Base-by-base conservation (phyloP, 2,113 vertebrate genomes). In the Phasianus colchicus region DNA sequence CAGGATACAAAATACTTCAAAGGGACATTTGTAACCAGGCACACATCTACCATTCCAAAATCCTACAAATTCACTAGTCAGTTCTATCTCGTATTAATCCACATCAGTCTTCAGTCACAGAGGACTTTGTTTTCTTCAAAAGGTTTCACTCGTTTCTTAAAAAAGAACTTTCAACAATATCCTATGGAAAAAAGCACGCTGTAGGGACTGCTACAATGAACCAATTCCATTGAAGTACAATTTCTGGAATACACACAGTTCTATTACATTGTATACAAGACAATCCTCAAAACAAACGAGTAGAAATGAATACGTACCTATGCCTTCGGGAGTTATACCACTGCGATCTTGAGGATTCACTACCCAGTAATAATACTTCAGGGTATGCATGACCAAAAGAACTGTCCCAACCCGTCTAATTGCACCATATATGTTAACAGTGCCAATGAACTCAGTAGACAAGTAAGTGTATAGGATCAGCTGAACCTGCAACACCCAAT, bases 291-390 rank as follows among this genome's bases (percentile, higher is more conserved):
- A 89, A 42, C 6, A 60, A 64, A 19, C 3, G 38, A 67, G 16
- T 10, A 81, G 5, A 92, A 90, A 20, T 47, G 2, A 54, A 47
- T 9, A 73, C 98, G 97, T 97, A 99, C 99, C 99, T 19, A 98
- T 43, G 50, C 99, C 99, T 97, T 99, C 99, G 60, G 99, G 99
- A 32, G 97, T 84, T 70, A 99, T 98, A 42, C 99, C 99, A 70
- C 99, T 99, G 91, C 99, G 98, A 97, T 99, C 98, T 94, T 99
- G 98, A 60, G 99, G 99, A 97, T 99, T 99, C 93, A 98, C 96
- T 25, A 99, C 98, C 99, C 99, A 99, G 96, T 99, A 99, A 96
- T 98, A 99, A 96, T 99, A 99, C 90, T 99, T 99, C 5, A 99
- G 97, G 5, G 99, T 99, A 76, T 99, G 99, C 98, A 99, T 99